Base-by-base conservation (phyloP, 2,888 invertebrate genomes). In the Nudaria mundana region DNA sequence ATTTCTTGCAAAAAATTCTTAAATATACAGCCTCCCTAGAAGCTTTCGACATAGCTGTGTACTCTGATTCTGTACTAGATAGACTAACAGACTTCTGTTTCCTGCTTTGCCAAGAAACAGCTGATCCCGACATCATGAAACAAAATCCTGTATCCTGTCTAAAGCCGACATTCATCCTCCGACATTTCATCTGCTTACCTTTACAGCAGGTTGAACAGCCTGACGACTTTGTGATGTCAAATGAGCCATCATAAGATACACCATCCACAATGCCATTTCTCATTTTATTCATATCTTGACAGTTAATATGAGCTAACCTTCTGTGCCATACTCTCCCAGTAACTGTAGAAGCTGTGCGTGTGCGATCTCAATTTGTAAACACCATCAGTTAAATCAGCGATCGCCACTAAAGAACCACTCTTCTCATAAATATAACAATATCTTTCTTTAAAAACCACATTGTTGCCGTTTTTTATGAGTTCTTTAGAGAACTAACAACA, bases 21-120 rank as follows among this genome's bases (percentile, higher is more conserved):
- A 34, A 34, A 18, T 48, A 41, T 11, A 41, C 29, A 4, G 40
- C 48, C 25, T 48, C 48, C 26, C 39, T 38, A 30, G 38, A 30
- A 12, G 40, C 34, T 31, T 48, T 40, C 12, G 43, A 67, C n/a
- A n/a, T n/a, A n/a, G n/a, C n/a, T n/a, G n/a, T n/a, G n/a, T n/a
- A n/a, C n/a, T n/a, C n/a, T n/a, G n/a, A n/a, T n/a, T n/a, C n/a
- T n/a, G n/a, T n/a, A n/a, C n/a, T n/a, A n/a, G n/a, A n/a, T n/a
- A n/a, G n/a, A n/a, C n/a, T n/a, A n/a, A n/a, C n/a, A n/a, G n/a
- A n/a, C n/a, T n/a, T n/a, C n/a, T n/a, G n/a, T n/a, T n/a, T n/a
- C n/a, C n/a, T n/a, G n/a, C n/a, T n/a, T n/a, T n/a, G n/a, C n/a
- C n/a, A n/a, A n/a, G n/a, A n/a, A n/a, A n/a, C n/a, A n/a, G n/a